Evolutionary conservation across 2,113 vertebrate species (phyloP).

Genomic region (Nanorana parkeri): DNA sequence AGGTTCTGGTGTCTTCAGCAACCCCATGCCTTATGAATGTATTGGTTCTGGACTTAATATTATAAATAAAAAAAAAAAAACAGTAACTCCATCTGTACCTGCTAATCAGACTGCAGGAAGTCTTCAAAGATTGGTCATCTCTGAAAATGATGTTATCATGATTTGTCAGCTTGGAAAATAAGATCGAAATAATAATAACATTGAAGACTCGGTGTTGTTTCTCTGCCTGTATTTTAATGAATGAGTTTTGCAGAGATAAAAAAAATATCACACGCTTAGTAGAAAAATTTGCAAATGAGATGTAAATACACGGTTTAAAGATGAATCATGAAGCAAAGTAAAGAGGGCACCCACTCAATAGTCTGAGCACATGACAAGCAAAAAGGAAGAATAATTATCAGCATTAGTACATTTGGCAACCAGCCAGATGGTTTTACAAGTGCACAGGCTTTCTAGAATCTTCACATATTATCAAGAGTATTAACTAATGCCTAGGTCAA

Average conservation of each 20-base stretch:
- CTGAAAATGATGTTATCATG: too few relatives aligned
- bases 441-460: neutral
- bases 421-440: conserved; percentile 37
- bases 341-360: conserved; percentile 42
- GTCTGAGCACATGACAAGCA: conserved; percentile 38
- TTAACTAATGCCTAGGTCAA: neutral
- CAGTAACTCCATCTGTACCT: too few relatives aligned
- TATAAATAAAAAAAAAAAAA: too few relatives aligned
- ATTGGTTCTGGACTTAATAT: too few relatives aligned
- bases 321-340: conserved; percentile 41
- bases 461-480: neutral
- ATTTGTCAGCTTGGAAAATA: neutral
- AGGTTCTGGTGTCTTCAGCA: too few relatives aligned
- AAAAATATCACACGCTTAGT: neutral
- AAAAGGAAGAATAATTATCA: conserved; percentile 23
- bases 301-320: conserved; percentile 41
- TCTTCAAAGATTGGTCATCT: too few relatives aligned
- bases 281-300: conserved; percentile 46
- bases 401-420: neutral
- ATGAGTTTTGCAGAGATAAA: conserved; percentile 4
- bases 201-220: neutral
- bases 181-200: neutral
- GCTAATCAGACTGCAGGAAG: too few relatives aligned
- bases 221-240: conserved; percentile 35
- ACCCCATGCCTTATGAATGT: too few relatives aligned